phyloP scores from a whole-genome alignment of 2,797 vertebrate species.

The Sylvia borin region DNA sequence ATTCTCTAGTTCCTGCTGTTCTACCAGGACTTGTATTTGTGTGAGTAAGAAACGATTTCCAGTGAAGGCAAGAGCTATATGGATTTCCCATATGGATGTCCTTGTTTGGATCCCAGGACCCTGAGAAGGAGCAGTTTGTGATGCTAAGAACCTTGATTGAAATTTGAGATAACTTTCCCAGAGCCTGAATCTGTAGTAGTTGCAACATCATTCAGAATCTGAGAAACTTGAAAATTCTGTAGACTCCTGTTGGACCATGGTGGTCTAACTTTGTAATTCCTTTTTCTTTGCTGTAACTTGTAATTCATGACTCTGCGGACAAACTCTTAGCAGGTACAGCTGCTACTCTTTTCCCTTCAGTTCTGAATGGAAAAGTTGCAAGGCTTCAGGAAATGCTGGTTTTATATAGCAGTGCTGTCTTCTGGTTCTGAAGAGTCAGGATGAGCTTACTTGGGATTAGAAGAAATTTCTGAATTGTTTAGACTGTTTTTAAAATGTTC shows the following conservation, averaged over 20 bases:
- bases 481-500: neutral
- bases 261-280: neutral
- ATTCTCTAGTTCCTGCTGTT: neutral
- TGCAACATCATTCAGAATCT: neutral
- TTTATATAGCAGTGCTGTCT: neutral
- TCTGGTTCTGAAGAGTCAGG: neutral
- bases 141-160: neutral
- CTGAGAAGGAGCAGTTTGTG: neutral
- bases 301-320: neutral
- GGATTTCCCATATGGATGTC: neutral
- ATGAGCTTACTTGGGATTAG: neutral
- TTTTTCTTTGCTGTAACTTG: neutral
- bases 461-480: neutral
- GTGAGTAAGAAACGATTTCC: neutral
- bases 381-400: neutral
- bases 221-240: neutral
- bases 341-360: neutral
- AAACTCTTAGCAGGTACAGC: neutral
- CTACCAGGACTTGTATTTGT: neutral
- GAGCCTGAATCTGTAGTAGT: neutral
- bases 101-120: neutral
- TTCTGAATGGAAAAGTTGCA: neutral
- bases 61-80: neutral
- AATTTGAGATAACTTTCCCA: neutral
- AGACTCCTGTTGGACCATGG: neutral